These are phyloP conservation scores for Sminthopsis crassicaudata DNA, from an alignment of 2,113 vertebrate genomes.

Conservation along the genomic window DNA sequence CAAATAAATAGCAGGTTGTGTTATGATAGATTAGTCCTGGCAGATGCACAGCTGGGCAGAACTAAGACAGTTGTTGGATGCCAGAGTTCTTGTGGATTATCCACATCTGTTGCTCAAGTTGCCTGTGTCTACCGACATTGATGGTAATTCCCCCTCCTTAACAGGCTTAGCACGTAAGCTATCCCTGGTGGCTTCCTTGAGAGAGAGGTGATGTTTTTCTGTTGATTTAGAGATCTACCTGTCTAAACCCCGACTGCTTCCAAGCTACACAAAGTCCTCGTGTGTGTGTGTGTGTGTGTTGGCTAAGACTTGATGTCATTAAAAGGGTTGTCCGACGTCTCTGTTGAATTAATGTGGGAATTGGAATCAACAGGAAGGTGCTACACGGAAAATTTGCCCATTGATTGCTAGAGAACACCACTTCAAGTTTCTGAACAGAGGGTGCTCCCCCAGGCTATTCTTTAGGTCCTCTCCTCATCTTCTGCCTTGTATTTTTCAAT, in stretches of 20 bases:
- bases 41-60: constrained; percentile 63
- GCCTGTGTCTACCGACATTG: constrained; percentile 58
- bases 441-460: constrained; percentile 20
- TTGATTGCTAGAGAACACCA: constrained; percentile 22
- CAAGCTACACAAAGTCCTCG: constrained; percentile 37
- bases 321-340: constrained; percentile 29
- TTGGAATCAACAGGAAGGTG: constrained; percentile 47
- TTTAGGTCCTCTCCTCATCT: constrained; percentile 37
- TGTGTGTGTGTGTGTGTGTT: not conserved
- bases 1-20: constrained; percentile 66
- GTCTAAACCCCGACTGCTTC: constrained; percentile 26
- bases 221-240: constrained; percentile 65
- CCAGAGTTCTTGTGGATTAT: constrained; percentile 64
- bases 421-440: constrained; percentile 3
- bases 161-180: constrained; percentile 49
- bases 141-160: constrained; percentile 64
- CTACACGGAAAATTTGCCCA: constrained; percentile 10
- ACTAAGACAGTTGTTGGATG: constrained; percentile 66
- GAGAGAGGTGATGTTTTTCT: constrained; percentile 37
- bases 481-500: constrained; percentile 54
- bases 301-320: constrained; percentile 42
- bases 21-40: constrained; percentile 61
- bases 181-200: constrained; percentile 42
- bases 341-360: constrained; percentile 30
- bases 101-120: constrained; percentile 65